These are phyloP conservation scores for Amphipoea oculea DNA, from an alignment of 2,888 invertebrate genomes.

Conservation along the genomic window DNA sequence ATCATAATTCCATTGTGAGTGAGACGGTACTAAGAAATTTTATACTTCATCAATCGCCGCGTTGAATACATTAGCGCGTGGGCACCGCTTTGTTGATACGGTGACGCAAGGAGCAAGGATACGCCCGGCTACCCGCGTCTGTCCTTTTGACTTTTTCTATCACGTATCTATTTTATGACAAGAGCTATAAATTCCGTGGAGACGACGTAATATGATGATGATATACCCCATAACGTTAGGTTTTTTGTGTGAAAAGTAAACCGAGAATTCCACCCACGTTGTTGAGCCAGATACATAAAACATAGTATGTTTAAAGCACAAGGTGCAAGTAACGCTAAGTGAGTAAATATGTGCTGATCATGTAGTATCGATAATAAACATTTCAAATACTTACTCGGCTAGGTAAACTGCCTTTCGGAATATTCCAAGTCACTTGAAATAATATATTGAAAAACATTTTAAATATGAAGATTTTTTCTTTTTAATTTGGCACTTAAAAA, in stretches of 20 bases:
- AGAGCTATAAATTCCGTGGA: constrained; percentile 75
- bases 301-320: constrained; percentile 41
- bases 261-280: constrained; percentile 67
- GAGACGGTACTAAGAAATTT: constrained; percentile 91
- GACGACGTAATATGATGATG: constrained; percentile 70
- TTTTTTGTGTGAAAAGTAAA: constrained; percentile 73
- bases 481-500: background rate
- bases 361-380: constrained; percentile 59
- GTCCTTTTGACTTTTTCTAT: constrained; percentile 78
- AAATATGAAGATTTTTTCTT: background rate
- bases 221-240: constrained; percentile 64
- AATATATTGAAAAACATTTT: constrained; percentile 10
- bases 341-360: constrained; percentile 63
- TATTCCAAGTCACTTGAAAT: constrained; percentile 14
- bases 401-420: constrained; percentile 36
- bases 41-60: constrained; percentile 90
- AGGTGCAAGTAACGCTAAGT: constrained; percentile 60
- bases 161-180: constrained; percentile 79
- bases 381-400: constrained; percentile 32
- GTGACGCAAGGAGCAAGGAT: constrained; percentile 75
- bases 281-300: constrained; percentile 67
- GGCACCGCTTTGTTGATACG: constrained; percentile 85
- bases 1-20: constrained; percentile 91
- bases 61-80: constrained; percentile 90
- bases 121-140: constrained; percentile 70